Conservation (phyloP, 2,888 invertebrate species). For the Ceratothoa steindachneri region DNA sequence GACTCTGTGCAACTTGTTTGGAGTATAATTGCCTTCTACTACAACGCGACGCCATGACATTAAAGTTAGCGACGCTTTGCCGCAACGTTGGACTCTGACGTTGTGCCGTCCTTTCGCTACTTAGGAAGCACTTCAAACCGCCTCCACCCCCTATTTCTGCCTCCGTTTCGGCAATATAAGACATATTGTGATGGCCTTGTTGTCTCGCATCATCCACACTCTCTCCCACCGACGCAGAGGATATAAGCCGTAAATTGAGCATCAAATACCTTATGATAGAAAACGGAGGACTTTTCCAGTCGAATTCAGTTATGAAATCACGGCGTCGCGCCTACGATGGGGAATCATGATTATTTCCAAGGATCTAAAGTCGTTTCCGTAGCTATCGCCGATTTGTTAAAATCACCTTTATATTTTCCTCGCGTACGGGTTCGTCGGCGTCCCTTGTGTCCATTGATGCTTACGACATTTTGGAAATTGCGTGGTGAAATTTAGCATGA, state of each 20-base stretch:
- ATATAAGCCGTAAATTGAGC: conserved; percentile 41
- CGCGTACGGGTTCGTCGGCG: background rate
- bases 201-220: background rate
- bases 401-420: conserved; percentile 6
- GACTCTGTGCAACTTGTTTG: no score
- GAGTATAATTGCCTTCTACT: no score
- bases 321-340: conserved; percentile 32
- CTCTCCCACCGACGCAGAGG: background rate
- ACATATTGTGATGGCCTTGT: conserved; percentile 6
- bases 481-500: conserved; percentile 45
- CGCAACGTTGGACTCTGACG: no score
- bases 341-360: conserved; percentile 32
- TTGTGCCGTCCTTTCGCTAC: no score
- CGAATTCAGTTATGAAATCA: conserved; percentile 45
- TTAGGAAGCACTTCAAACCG: background rate
- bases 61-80: no score
- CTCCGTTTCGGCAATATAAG: background rate
- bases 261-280: conserved; percentile 43
- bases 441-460: background rate
- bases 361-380: background rate
- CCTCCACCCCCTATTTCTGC: background rate
- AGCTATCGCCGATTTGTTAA: no score
- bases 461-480: conserved; percentile 28
- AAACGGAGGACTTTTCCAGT: conserved; percentile 33
- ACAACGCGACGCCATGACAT: no score